These are phyloP conservation scores for Haemorhous mexicanus DNA, from an alignment of 2,113 vertebrate genomes.

Conservation along the genomic window DNA sequence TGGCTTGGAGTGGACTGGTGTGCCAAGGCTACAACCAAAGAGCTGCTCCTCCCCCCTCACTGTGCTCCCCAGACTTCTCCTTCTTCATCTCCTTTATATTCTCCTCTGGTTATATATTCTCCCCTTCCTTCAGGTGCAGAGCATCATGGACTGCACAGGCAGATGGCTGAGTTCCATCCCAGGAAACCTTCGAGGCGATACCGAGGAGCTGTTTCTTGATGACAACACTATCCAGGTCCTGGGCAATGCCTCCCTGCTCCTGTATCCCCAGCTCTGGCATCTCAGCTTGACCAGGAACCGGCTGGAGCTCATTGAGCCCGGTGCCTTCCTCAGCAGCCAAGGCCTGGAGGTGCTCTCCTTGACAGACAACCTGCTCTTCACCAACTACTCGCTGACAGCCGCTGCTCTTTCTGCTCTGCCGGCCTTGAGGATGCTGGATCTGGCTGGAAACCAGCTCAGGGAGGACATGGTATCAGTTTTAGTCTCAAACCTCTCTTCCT, in stretches of 20 bases:
- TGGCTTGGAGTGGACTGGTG: background rate
- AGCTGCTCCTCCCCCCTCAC: background rate
- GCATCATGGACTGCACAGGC: slow-evolving; percentile 72
- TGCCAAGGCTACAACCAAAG: background rate
- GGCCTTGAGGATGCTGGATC: slow-evolving; percentile 76
- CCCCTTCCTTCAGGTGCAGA: slow-evolving; percentile 73
- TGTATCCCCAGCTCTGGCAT: slow-evolving; percentile 73
- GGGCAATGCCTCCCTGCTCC: slow-evolving; percentile 70
- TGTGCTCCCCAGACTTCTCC: background rate
- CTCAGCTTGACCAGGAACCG: slow-evolving; percentile 81
- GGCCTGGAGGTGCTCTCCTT: slow-evolving; percentile 77
- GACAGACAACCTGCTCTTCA: slow-evolving; percentile 80
- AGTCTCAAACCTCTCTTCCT: slow-evolving; percentile 80
- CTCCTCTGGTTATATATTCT: background rate
- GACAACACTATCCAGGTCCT: slow-evolving; percentile 82
- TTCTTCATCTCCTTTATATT: background rate
- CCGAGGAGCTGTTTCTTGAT: slow-evolving; percentile 80
- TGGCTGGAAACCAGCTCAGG: slow-evolving; percentile 85
- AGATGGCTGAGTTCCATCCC: slow-evolving; percentile 74
- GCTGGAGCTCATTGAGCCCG: slow-evolving; percentile 66
- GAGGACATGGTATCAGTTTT: slow-evolving; percentile 79
- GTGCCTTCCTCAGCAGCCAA: slow-evolving; percentile 71
- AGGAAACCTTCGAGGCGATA: slow-evolving; percentile 57
- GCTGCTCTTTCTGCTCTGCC: slow-evolving; percentile 74
- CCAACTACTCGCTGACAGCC: slow-evolving; percentile 72